Base-by-base conservation (phyloP, 2,888 invertebrate species). In the Lottia gigantea region DNA sequence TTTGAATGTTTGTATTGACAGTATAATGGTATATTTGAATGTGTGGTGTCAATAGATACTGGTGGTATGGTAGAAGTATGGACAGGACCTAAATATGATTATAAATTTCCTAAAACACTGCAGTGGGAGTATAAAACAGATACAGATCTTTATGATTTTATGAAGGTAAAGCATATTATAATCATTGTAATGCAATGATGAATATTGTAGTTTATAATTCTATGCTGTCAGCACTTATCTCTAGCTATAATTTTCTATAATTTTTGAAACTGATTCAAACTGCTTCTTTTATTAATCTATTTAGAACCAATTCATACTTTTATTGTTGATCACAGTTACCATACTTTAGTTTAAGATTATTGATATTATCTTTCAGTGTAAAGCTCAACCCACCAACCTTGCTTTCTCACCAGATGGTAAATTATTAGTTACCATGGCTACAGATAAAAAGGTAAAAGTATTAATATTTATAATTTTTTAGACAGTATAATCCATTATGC, bases 61-160 rank as follows among this genome's bases (percentile, higher is more conserved):
- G 92, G 93, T 47, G 97, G 98, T 16, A 97, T 99, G 84, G 88
- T 96, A 65, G 98, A 99, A 88, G 98, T 97, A 87, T 99, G 99
- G 99, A 93, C 94, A 11, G 96, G 97, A 4, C 92, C 94, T 0
- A 95, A 94, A 88, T 91, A 92, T 63, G 96, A 98, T 79, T 98
- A 92, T 86, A 91, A 91, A 79, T 96, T 96, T 87, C 98, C 98
- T 0, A 94, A 92, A 83, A 85, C 80, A 71, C 93, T 96, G 3
- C 89, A 90, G 2, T 98, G 96, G 88, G 92, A 94, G 46, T 96
- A 95, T 0, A 99, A 98, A 89, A 90, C 97, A 64, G 98, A 99
- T 84, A 99, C 99, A 0, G 96, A 97, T 89, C 90, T 99, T 67
- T 99, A 94, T 89, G 97, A 97, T 85, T 97, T 98, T 89, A 94